Percentiles rank a stretch among this genome's conserved stretches.
Conservation (phyloP, 2,797 vertebrate genomes). For the Antennarius maculatus region DNA sequence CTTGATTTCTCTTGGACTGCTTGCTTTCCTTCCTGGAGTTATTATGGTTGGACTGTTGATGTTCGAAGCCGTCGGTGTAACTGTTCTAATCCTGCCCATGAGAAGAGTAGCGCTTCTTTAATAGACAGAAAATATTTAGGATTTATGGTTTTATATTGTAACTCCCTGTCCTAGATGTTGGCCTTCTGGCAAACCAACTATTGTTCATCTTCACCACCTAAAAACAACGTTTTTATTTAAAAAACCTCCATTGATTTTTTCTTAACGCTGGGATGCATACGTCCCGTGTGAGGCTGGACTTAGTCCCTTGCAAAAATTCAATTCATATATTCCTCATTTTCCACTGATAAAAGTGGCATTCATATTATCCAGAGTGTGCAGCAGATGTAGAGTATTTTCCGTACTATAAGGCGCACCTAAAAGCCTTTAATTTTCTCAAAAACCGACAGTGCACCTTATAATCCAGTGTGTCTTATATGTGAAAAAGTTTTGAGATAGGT, state of each 20-base stretch:
- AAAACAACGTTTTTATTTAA: conserved; percentile 15
- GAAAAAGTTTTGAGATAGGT: too few relatives aligned
- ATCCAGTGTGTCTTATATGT: too few relatives aligned
- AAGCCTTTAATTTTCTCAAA: too few relatives aligned
- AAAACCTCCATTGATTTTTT: conserved; percentile 4
- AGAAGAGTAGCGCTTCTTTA: conserved; percentile 2
- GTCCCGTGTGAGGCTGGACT: conserved; percentile 26
- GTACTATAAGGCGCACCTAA: too few relatives aligned
- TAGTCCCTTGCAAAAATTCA: conserved; percentile 34
- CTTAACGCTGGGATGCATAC: conserved; percentile 28
- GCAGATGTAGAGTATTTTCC: neutral
- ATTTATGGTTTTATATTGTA: neutral
- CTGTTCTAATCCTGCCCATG: conserved; percentile 35
- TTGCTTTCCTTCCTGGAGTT: conserved; percentile 68
- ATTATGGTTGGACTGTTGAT: conserved; percentile 50
- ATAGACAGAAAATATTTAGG: conserved; percentile 14
- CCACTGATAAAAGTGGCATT: conserved; percentile 52
- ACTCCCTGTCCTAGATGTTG: conserved; percentile 1
- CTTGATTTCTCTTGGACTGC: conserved; percentile 57
- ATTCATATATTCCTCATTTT: conserved; percentile 58
- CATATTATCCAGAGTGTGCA: conserved; percentile 37
- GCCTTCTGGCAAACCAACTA: neutral
- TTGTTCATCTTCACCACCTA: conserved; percentile 9
- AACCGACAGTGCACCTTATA: too few relatives aligned
- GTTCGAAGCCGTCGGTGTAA: conserved; percentile 56